phyloP scores from a whole-genome alignment of 2,113 vertebrate species.

The Rallus limicola region DNA sequence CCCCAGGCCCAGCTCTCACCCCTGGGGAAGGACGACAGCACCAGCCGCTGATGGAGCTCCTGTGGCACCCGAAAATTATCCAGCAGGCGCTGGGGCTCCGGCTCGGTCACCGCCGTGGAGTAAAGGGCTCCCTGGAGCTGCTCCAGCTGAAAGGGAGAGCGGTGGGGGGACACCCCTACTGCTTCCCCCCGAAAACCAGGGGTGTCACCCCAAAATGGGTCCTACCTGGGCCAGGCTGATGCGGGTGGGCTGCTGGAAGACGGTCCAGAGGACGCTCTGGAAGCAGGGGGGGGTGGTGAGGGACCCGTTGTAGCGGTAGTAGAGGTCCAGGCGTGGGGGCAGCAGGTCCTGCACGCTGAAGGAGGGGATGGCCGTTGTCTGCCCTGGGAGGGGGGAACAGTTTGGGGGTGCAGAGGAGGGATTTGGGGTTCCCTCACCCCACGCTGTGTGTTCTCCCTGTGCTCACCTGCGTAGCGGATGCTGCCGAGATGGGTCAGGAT shows the following conservation, averaged over 20 bases:
- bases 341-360: conserved; percentile 84
- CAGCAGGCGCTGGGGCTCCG: background rate
- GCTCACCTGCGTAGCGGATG: conserved; percentile 83
- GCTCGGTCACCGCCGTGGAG: background rate
- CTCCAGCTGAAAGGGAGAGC: conserved; percentile 62
- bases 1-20: conserved; percentile 2
- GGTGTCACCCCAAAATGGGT: background rate
- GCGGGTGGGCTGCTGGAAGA: conserved; percentile 80
- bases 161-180: too few relatives aligned
- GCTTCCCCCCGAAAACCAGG: too few relatives aligned
- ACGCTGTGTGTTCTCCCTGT: fast-evolving
- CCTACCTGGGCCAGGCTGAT: conserved; percentile 85
- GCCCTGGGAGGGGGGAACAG: conserved; percentile 66
- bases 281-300: conserved; percentile 91
- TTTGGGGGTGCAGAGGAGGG: background rate
- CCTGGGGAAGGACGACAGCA: conserved; percentile 62
- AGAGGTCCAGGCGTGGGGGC: conserved; percentile 78
- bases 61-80: conserved; percentile 69
- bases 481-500: conserved; percentile 83
- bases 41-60: conserved; percentile 60
- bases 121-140: conserved; percentile 67
- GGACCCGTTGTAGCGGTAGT: conserved; percentile 91
- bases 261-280: conserved; percentile 88
- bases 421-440: background rate
- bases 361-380: conserved; percentile 77